Percentiles rank a stretch among this genome's conserved stretches.
These are phyloP conservation scores for Hypomecis atomaria DNA, from an alignment of 2,888 invertebrate species.

Conservation along the genomic window DNA sequence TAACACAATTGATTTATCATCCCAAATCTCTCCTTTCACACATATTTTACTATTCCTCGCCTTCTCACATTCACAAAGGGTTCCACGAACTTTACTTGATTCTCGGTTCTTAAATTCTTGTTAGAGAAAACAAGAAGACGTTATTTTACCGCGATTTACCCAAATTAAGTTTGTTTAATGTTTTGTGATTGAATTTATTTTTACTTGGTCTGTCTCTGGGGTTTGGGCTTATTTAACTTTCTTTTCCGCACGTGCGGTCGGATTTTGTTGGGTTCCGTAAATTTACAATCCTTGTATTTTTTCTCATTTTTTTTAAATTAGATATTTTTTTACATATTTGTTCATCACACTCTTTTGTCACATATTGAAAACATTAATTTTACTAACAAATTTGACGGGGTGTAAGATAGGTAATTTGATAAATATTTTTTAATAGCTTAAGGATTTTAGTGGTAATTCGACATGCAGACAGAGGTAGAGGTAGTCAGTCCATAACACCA, in stretches of 20 bases:
- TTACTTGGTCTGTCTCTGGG: constrained; percentile 2
- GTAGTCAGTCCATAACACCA: too few relatives aligned
- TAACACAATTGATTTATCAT: too few relatives aligned
- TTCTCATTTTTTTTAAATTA: neutral
- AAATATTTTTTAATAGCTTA: too few relatives aligned
- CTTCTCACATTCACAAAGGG: constrained; percentile 15
- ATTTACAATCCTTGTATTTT: too few relatives aligned
- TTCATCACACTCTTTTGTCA: too few relatives aligned
- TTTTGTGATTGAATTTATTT: constrained; percentile 10
- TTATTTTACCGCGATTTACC: constrained; percentile 4
- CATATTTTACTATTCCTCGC: neutral
- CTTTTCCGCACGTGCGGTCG: neutral
- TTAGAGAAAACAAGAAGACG: constrained; percentile 1
- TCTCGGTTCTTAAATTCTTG: constrained; percentile 9
- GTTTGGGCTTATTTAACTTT: constrained; percentile 6
- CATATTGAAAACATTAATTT: too few relatives aligned
- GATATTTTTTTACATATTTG: too few relatives aligned
- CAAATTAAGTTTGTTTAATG: constrained; percentile 4
- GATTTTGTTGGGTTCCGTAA: neutral
- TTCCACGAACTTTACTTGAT: constrained; percentile 9
- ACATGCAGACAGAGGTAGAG: too few relatives aligned
- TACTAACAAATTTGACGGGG: too few relatives aligned
- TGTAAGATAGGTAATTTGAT: too few relatives aligned
- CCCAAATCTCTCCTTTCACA: neutral
- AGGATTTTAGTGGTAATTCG: too few relatives aligned